Evolutionary conservation across 30 jellyfish, hydroid and myxozoan species (phyloP).

Genomic region (Chironex yamaguchii): DNA sequence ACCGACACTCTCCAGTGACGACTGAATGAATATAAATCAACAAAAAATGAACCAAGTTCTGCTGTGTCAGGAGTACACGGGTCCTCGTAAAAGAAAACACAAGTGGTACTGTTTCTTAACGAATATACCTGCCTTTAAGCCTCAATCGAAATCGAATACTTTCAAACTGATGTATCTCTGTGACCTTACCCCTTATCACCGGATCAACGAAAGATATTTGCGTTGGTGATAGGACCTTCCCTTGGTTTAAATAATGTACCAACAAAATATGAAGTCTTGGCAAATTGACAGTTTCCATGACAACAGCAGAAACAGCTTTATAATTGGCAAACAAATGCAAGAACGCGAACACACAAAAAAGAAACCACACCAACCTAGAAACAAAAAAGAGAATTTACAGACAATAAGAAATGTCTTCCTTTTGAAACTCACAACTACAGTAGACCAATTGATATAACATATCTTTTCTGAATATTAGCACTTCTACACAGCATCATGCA

Average conservation of each 20-base stretch:
- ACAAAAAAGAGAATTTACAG: not conserved
- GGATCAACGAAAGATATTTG: constrained; percentile 85
- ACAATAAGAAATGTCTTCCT: not conserved
- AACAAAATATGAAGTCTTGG: constrained; percentile 78
- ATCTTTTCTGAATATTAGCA: not conserved
- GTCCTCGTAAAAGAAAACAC: no score
- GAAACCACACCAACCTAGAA: constrained; percentile 79
- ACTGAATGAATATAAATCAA: no score
- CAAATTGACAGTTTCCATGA: constrained; percentile 91
- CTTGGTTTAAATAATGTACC: constrained; percentile 43
- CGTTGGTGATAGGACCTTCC: constrained; percentile 55
- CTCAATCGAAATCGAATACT: no score
- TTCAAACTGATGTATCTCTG: no score
- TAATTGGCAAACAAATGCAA: constrained; percentile 85
- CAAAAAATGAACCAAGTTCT: no score
- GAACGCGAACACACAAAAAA: constrained; percentile 77
- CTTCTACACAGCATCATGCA: no score
- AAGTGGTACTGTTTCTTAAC: no score
- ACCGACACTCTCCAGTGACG: no score
- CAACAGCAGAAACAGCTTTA: constrained; percentile 90
- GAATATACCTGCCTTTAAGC: no score
- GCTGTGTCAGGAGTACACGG: no score
- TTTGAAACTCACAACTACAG: not conserved
- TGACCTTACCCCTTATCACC: constrained; percentile 76
- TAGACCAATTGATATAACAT: not conserved